Conservation (phyloP, 2,888 invertebrate species). For the Laothoe populi region DNA sequence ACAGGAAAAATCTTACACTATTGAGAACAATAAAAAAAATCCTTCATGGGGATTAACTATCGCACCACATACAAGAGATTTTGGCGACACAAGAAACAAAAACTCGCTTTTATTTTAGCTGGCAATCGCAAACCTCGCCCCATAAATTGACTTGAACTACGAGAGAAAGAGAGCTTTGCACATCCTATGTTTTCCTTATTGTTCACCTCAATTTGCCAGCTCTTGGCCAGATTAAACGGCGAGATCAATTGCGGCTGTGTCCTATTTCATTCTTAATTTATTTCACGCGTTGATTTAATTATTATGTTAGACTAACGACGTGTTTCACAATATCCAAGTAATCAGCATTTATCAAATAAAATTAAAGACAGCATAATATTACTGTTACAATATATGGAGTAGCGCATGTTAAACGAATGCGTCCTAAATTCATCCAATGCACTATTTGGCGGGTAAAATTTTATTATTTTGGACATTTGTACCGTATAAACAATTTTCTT, state of each 20-base stretch:
- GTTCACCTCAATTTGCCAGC: slow-evolving; percentile 36
- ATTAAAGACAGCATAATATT: too few relatives aligned
- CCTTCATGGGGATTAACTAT: neutral
- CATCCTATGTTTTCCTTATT: slow-evolving; percentile 34
- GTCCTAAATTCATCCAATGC: too few relatives aligned
- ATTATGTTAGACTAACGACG: slow-evolving; percentile 33
- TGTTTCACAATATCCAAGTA: too few relatives aligned
- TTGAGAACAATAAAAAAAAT: neutral
- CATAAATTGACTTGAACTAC: slow-evolving; percentile 27
- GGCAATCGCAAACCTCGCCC: slow-evolving; percentile 22
- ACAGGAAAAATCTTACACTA: neutral
- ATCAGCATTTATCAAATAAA: too few relatives aligned
- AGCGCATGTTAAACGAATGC: too few relatives aligned
- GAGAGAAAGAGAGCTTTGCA: slow-evolving; percentile 16
- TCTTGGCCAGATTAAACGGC: slow-evolving; percentile 38
- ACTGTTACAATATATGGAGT: too few relatives aligned
- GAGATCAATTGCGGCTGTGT: slow-evolving; percentile 35
- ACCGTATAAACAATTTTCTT: too few relatives aligned
- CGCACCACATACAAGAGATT: neutral
- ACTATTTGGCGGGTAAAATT: too few relatives aligned
- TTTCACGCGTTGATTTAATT: slow-evolving; percentile 38
- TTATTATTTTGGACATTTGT: too few relatives aligned
- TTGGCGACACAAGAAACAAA: slow-evolving; percentile 10
- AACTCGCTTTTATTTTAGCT: slow-evolving; percentile 17
- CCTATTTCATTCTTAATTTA: slow-evolving; percentile 34